Percentiles rank a stretch among this genome's conserved stretches.
phyloP scores from a whole-genome alignment of 2,113 vertebrate species.

The Todiramphus chloris region DNA sequence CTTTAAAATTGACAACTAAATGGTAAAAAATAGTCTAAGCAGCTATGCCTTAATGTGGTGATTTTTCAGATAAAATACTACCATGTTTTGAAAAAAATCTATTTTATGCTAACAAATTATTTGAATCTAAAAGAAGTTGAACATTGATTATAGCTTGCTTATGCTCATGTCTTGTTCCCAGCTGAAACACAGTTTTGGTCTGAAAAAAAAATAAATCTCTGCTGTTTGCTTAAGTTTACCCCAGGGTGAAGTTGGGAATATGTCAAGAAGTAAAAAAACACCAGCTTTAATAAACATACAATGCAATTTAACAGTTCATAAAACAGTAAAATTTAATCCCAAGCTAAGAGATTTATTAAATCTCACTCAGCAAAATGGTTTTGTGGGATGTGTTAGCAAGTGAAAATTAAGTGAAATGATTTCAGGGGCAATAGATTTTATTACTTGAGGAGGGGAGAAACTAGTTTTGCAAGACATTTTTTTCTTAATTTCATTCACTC shows the following conservation, averaged over 20 bases:
- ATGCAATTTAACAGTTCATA: slow-evolving; percentile 89
- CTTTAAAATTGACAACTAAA: background rate
- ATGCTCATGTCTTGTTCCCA: slow-evolving; percentile 18
- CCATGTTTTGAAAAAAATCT: background rate
- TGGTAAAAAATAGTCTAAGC: background rate
- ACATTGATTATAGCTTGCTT: slow-evolving; percentile 46
- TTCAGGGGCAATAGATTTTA: slow-evolving; percentile 86
- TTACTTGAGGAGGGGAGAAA: slow-evolving; percentile 73
- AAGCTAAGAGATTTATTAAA: slow-evolving; percentile 84
- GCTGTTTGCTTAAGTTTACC: slow-evolving; percentile 56
- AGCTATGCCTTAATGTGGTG: background rate
- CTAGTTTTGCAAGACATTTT: slow-evolving; percentile 82
- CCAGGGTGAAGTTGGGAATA: slow-evolving; percentile 39
- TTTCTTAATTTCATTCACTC: slow-evolving; percentile 86
- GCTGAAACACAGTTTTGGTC: slow-evolving; percentile 9
- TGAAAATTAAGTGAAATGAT: slow-evolving; percentile 80
- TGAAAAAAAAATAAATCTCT: slow-evolving; percentile 21
- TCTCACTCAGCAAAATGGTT: slow-evolving; percentile 76
- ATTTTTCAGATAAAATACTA: slow-evolving; percentile 26
- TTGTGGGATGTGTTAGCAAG: slow-evolving; percentile 70
- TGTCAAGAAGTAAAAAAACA: slow-evolving; percentile 70
- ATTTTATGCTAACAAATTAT: background rate
- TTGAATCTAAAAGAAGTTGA: background rate
- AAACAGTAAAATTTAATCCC: slow-evolving; percentile 87
- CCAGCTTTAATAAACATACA: slow-evolving; percentile 76